A percentile compares a stretch with the other conserved stretches of the same genome.
Evolutionary conservation across 2,113 vertebrate genomes (phyloP).

Genomic region (Brachionichthys hirsutus): DNA sequence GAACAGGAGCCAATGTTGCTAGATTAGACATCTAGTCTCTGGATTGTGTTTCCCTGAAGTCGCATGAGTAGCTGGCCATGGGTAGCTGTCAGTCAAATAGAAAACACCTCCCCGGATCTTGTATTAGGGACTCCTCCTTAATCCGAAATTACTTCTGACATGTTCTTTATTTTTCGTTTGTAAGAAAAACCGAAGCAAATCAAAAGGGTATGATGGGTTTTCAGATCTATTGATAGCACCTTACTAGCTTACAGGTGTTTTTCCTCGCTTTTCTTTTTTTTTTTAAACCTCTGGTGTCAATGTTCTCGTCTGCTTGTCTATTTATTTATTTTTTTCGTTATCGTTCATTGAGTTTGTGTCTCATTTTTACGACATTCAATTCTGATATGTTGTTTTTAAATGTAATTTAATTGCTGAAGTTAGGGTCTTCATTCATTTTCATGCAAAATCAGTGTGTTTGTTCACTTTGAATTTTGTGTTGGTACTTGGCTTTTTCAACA

Average conservation of each 20-base stretch:
- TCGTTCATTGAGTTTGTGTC: conserved; percentile 70
- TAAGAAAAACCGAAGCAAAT: conserved; percentile 66
- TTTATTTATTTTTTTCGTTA: conserved; percentile 45
- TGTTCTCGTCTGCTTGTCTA: conserved; percentile 69
- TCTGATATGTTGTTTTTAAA: conserved; percentile 73
- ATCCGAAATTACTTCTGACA: conserved; percentile 79
- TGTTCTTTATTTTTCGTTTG: conserved; percentile 82
- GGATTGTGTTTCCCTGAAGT: conserved; percentile 85
- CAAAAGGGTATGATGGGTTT: conserved; percentile 79
- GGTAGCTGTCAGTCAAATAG: conserved; percentile 78
- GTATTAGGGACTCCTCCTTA: conserved; percentile 76
- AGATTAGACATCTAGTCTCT: conserved; percentile 85
- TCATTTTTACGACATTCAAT: conserved; percentile 74
- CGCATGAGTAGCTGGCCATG: conserved; percentile 89
- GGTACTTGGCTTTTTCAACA: conserved; percentile 80
- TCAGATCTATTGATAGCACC: conserved; percentile 83
- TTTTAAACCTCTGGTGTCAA: conserved; percentile 73
- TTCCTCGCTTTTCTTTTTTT: conserved; percentile 55
- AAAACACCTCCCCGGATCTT: conserved; percentile 73
- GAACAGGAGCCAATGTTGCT: conserved; percentile 83
- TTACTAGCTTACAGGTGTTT: conserved; percentile 75
- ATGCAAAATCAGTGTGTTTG: conserved; percentile 77
- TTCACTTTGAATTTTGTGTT: conserved; percentile 82
- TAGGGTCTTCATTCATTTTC: conserved; percentile 80
- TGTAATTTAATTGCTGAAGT: conserved; percentile 63